These are phyloP conservation scores for Puffinus mauretanicus DNA, from an alignment of 2,113 vertebrate species.

Conservation along the genomic window DNA sequence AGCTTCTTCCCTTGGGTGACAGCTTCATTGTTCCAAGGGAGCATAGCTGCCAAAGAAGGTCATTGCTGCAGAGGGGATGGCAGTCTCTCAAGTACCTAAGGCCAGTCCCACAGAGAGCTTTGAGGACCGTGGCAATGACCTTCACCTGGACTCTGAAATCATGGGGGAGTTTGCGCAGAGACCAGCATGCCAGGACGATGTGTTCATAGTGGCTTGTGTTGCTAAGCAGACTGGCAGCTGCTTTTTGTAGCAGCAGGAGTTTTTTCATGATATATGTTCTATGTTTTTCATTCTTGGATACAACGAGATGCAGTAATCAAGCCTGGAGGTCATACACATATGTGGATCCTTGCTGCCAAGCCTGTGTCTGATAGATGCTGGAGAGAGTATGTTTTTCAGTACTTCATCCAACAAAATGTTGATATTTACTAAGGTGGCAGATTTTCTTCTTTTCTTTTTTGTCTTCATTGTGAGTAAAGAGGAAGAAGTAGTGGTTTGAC, in stretches of 20 bases:
- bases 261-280: background rate
- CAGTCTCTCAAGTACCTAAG: background rate
- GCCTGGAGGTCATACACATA: background rate
- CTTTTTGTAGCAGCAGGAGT: background rate
- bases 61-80: background rate
- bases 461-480: background rate
- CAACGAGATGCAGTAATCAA: background rate
- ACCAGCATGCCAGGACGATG: background rate
- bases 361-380: background rate
- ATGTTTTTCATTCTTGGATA: background rate
- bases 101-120: slow-evolving; percentile 6
- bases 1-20: slow-evolving; percentile 9
- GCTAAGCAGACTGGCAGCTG: slow-evolving; percentile 21
- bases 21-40: slow-evolving; percentile 28
- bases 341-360: background rate
- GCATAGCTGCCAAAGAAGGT: slow-evolving; percentile 31
- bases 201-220: background rate
- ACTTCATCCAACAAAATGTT: background rate
- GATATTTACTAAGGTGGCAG: background rate
- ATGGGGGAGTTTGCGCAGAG: background rate
- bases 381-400: background rate
- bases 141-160: slow-evolving; percentile 11
- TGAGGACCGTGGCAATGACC: background rate
- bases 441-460: background rate
- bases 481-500: background rate